A percentile compares a stretch with the other conserved stretches of the same genome.
Conservation (phyloP, 2,888 invertebrate species). For the Campoplex capitator region DNA sequence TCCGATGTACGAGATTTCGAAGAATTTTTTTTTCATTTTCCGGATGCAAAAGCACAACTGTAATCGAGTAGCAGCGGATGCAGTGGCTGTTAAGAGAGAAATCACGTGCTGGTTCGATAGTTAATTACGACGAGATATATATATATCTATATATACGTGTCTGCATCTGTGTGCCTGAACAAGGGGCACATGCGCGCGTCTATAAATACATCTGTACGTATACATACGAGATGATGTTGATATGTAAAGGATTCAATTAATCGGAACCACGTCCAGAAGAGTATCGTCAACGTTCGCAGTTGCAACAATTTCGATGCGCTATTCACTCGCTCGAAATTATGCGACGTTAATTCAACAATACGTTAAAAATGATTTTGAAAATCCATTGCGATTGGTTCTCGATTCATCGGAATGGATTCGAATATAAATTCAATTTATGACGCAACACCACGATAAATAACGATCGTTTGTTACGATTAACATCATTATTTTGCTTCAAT, state of each 20-base stretch:
- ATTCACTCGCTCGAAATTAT: conserved; percentile 1
- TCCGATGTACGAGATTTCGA: background rate
- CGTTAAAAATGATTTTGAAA: background rate
- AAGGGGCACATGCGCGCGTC: background rate
- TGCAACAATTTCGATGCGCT: conserved; percentile 22
- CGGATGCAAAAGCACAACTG: conserved; percentile 39
- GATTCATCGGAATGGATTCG: background rate
- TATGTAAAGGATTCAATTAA: conserved; percentile 37
- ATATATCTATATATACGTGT: background rate
- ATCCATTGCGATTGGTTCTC: background rate
- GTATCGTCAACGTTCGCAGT: conserved; percentile 11
- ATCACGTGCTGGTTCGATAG: conserved; percentile 38
- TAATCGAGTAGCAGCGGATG: conserved; percentile 44
- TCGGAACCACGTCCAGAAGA: conserved; percentile 2
- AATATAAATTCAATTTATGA: background rate
- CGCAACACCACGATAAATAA: background rate
- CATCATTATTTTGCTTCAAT: background rate
- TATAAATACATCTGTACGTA: background rate
- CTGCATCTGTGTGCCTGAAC: background rate
- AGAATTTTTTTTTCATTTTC: conserved; percentile 25
- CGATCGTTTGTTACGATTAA: background rate
- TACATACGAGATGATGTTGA: background rate
- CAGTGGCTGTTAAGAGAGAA: conserved; percentile 35
- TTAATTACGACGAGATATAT: conserved; percentile 32
- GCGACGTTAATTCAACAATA: background rate